Evolutionary conservation across 2,113 vertebrate species (phyloP), one percentile per base, ranked within the genome.

Genomic region (Tiliqua scincoides): DNA sequence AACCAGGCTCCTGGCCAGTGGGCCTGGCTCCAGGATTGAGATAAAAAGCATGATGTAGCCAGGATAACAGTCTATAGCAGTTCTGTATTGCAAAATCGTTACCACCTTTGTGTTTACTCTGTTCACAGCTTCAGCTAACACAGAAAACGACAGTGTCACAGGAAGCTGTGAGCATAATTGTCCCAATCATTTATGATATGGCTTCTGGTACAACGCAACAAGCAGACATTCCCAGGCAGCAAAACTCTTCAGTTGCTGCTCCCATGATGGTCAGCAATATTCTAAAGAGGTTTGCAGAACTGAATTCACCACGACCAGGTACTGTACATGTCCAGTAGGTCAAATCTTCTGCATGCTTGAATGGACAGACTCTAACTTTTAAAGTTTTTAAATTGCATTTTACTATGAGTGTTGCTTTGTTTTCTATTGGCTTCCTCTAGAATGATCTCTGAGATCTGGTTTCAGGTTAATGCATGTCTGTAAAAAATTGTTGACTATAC

Each of bases 161-260:
- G 96, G 99, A 99, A 91, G 98, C 98, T 73, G 94, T 99, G 95
- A 99, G 97, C 96, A 99, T 99, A 95, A 99, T 99, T 84, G 99
- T 99, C 83, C 99, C 99, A 87, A 99, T 99, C 88, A 99, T 99
- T 95, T 99, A 99, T 92, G 99, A 99, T 95, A 99, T 99, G 99
- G 98, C 99, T 92, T 98, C 98, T 20, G 98, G 99, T 85, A 97
- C 99, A 89, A 99, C 99, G 1, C 99, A 99, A 95, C 99, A 99
- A 96, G 99, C 99, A 76, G 99, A 99, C 96, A 99, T 99, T 95
- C 99, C 99, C 79, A 97, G 99, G 82, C 99, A 99, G 94, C 98
- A 98, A 95, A 99, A 98, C 96, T 99, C 98, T 89, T 99, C 99
- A 20, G 98, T 98, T 92, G 97, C 98, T 74, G 98, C 98, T 76